Percentiles rank a stretch among this genome's conserved stretches.
These are phyloP conservation scores for Copidosoma floridanum DNA, from an alignment of 1,140 invertebrate genomes.

Conservation along the genomic window DNA sequence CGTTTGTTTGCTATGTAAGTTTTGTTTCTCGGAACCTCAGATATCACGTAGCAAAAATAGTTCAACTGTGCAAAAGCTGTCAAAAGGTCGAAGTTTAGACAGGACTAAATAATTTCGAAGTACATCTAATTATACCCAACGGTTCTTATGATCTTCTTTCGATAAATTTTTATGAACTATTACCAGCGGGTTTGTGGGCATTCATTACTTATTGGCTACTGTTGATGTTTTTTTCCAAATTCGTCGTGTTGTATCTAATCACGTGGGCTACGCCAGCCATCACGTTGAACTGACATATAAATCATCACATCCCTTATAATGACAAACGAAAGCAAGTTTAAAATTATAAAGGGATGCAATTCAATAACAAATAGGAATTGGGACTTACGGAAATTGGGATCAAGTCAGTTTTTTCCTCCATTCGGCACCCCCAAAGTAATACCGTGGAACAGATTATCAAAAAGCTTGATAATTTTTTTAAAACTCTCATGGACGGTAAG, in stretches of 20 bases:
- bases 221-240: constrained; percentile 51
- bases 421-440: constrained; percentile 22
- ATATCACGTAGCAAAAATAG: neutral
- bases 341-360: constrained; percentile 1
- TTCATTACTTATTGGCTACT: constrained; percentile 46
- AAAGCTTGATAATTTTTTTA: constrained; percentile 20
- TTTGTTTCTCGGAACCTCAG: constrained; percentile 14
- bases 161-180: constrained; percentile 32
- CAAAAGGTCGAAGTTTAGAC: constrained; percentile 21
- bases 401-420: constrained; percentile 11
- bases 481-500: neutral
- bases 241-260: constrained; percentile 44
- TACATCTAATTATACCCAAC: neutral
- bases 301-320: constrained; percentile 16
- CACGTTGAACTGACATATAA: constrained; percentile 3
- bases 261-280: constrained; percentile 29
- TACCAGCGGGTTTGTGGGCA: constrained; percentile 43
- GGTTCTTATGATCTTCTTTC: constrained; percentile 14
- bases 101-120: neutral
- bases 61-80: constrained; percentile 12
- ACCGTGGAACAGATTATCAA: constrained; percentile 9
- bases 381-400: constrained; percentile 6
- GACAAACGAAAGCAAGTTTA: constrained; percentile 9
- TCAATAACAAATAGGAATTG: constrained; percentile 7
- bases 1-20: neutral